Evolutionary conservation across 2,888 invertebrate species (phyloP).

Genomic region (Amphimallon solstitiale): DNA sequence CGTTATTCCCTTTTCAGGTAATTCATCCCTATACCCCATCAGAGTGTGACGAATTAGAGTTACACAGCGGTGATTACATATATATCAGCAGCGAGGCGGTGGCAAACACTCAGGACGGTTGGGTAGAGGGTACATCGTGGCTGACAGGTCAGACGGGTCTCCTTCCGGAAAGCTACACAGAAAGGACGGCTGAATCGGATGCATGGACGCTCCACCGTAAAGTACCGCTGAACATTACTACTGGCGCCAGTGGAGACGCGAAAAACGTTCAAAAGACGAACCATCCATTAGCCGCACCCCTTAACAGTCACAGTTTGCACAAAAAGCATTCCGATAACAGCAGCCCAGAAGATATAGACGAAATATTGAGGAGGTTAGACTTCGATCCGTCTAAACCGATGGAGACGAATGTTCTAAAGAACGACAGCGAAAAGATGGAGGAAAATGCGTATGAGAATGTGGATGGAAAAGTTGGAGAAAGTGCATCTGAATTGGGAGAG

Average conservation of each 20-base stretch:
- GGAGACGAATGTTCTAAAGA: constrained; percentile 1
- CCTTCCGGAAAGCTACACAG: constrained; percentile 84
- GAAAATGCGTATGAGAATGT: constrained; percentile 35
- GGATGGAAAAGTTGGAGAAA: constrained; percentile 4
- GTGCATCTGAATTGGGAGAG: constrained; percentile 18
- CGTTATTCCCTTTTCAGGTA: constrained; percentile 65
- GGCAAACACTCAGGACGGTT: constrained; percentile 81
- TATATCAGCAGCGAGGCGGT: constrained; percentile 82
- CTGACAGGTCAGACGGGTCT: constrained; percentile 82
- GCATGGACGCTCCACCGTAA: constrained; percentile 90
- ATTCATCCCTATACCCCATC: constrained; percentile 80
- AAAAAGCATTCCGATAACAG: constrained; percentile 34
- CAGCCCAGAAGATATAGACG: constrained; percentile 32
- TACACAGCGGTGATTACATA: constrained; percentile 87
- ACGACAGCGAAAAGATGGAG: constrained; percentile 17
- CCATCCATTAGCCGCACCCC: constrained; percentile 6
- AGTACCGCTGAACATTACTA: constrained; percentile 64
- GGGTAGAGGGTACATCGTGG: constrained; percentile 89
- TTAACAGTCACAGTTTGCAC: constrained; percentile 14
- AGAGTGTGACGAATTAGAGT: constrained; percentile 85
- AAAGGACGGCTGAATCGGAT: constrained; percentile 87
- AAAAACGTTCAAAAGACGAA: constrained; percentile 20
- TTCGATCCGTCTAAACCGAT: constrained; percentile 24
- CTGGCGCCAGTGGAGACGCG: constrained; percentile 33
- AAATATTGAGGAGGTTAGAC: constrained; percentile 33